A percentile compares a stretch with the other conserved stretches of the same genome.
Conservation (phyloP, 2,888 invertebrate genomes). For the Bellardia bayeri region DNA sequence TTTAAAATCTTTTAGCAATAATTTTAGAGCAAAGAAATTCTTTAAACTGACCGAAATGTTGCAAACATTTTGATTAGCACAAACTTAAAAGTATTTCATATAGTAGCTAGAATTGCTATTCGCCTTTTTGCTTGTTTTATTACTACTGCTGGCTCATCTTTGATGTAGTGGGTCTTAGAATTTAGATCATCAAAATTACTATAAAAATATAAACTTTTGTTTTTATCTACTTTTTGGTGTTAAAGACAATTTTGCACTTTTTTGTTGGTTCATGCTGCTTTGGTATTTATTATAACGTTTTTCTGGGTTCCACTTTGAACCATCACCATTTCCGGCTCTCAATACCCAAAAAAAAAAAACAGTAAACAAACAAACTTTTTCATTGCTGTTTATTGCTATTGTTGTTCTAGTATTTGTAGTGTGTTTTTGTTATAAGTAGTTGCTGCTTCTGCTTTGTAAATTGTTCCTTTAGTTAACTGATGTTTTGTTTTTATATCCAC, state of each 20-base stretch:
- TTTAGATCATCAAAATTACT: neutral
- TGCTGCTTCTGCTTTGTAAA: neutral
- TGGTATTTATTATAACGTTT: constrained; percentile 12
- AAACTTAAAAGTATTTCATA: neutral
- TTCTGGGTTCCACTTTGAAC: constrained; percentile 1
- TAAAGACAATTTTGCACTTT: constrained; percentile 28
- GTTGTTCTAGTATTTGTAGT: neutral
- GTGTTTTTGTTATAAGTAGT: neutral
- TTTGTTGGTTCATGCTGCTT: neutral
- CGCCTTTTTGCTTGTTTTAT: neutral
- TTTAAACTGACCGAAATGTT: constrained; percentile 42
- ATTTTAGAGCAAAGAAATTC: constrained; percentile 7
- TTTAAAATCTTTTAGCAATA: constrained; percentile 15
- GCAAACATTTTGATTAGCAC: constrained; percentile 47
- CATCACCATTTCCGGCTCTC: constrained; percentile 1
- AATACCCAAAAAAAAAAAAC: neutral
- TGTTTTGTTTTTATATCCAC: neutral
- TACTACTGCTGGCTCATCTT: neutral
- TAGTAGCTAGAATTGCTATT: neutral
- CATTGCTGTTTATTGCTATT: constrained; percentile 9
- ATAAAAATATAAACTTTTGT: constrained; percentile 11
- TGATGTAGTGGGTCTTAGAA: constrained; percentile 1
- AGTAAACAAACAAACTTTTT: constrained; percentile 12
- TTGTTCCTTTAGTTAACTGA: too few relatives aligned
- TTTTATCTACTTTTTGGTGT: neutral